Base-by-base conservation (phyloP, 2,888 invertebrate species). In the Dorcus parallelipipedus region DNA sequence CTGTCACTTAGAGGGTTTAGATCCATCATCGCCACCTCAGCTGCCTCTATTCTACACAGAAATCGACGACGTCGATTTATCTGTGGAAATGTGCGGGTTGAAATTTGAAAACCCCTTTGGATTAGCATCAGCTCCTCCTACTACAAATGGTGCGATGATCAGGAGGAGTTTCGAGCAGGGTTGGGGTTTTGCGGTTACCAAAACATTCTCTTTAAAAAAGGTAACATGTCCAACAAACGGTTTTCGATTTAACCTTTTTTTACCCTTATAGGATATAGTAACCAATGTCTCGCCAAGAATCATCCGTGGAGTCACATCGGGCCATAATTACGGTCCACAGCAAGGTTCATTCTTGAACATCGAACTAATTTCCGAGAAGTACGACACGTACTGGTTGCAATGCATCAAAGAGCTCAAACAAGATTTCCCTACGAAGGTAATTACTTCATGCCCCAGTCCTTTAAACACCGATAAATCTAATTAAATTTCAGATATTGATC, bases 251-350 rank as follows among this genome's bases (percentile, higher is more conserved):
- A 38, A 26, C 3, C 56, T 61, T 23, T 38, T 49, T 51, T 54
- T 26, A 52, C 59, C 62, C 69, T 71, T n/a, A 71, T 33, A 94
- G 91, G 96, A 98, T 75, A 76, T 93, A 58, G 95, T 98, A 4
- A 97, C 95, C 0, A 99, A 99, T 77, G 93, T 99, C 0, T 97
- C 97, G 0, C 99, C 98, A 0, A 86, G 99, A 57, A 99, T 99
- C 68, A 89, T 98, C 0, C 86, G 95, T 54, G 98, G 97, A 9
- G 89, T 90, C 1, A 97, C 97, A 0, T 92, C 95, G 0, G 94
- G 97, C 0, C 89, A 95, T 69, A 84, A 85, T 70, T 97, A 85
- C 77, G 98, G 98, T 0, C 98, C 98, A 0, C 95, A 95, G n/a
- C 97, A 97, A 79, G 90, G 95, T 7, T 89, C 95, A 3, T 99